These are phyloP conservation scores for Copsychus sechellarum DNA, from an alignment of 2,113 vertebrate species.

Conservation along the genomic window DNA sequence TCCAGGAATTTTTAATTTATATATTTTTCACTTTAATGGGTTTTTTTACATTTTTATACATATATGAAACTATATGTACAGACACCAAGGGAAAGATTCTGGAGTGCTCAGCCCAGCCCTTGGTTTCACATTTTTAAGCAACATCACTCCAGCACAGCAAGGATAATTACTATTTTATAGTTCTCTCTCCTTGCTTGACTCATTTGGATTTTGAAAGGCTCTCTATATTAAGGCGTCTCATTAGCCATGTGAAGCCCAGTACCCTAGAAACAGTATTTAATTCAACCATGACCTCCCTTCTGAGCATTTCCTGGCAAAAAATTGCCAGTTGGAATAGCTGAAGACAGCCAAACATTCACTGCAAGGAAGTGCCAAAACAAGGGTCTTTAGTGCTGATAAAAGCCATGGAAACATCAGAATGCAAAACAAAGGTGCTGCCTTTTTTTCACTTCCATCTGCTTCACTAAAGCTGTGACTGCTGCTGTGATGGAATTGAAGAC, in stretches of 20 bases:
- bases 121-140: background rate
- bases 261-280: constrained; percentile 37
- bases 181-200: background rate
- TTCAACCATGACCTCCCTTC: constrained; percentile 52
- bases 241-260: background rate
- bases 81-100: background rate
- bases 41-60: background rate
- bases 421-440: constrained; percentile 52
- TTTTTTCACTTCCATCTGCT: constrained; percentile 38
- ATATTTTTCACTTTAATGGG: background rate
- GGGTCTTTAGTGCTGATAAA: constrained; percentile 48
- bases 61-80: background rate
- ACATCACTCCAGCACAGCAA: background rate
- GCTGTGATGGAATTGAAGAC: background rate
- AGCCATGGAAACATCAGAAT: constrained; percentile 46
- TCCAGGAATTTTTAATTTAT: constrained; percentile 47
- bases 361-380: constrained; percentile 50
- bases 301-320: constrained; percentile 58
- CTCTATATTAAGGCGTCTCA: constrained; percentile 40
- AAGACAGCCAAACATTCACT: constrained; percentile 49
- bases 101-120: background rate
- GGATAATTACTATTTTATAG: background rate
- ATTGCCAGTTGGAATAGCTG: constrained; percentile 17
- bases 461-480: background rate
- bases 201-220: constrained; percentile 35